Percentiles rank a stretch among this genome's conserved stretches.
Evolutionary conservation across 2,113 vertebrate genomes (phyloP).

Genomic region (Eurystomus gularis): DNA sequence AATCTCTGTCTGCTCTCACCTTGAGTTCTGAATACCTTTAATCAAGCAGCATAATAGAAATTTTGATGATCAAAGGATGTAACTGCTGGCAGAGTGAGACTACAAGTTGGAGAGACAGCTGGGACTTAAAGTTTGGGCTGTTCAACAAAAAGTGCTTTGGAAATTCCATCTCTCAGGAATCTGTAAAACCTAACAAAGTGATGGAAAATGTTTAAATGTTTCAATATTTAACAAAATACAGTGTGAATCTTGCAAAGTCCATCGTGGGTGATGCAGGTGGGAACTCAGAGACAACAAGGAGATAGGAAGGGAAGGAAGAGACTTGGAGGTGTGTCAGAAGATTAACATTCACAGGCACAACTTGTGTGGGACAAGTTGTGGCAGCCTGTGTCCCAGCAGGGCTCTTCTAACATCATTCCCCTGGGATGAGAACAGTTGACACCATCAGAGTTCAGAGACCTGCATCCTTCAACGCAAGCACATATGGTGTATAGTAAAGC

Average conservation of each 20-base stretch:
- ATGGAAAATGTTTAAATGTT: neutral
- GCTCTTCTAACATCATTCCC: fast-evolving
- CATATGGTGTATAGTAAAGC: neutral
- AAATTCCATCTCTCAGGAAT: constrained; percentile 10
- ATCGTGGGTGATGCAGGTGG: neutral
- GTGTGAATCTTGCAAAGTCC: neutral
- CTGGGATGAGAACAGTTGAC: neutral
- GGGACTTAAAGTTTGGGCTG: constrained; percentile 1
- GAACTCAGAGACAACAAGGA: neutral
- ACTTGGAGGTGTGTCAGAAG: neutral
- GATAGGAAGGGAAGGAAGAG: neutral
- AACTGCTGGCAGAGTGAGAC: neutral
- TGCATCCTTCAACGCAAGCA: neutral
- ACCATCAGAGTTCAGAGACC: neutral
- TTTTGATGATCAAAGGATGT: constrained; percentile 34
- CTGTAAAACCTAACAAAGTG: neutral
- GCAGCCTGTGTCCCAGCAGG: neutral
- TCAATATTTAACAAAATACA: constrained; percentile 13
- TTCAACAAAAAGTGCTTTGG: constrained; percentile 18
- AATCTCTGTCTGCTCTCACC: constrained; percentile 41
- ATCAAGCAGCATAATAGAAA: constrained; percentile 30
- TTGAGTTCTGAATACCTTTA: constrained; percentile 53
- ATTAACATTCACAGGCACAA: fast-evolving
- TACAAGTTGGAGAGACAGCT: constrained; percentile 19
- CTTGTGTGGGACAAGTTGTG: neutral